These are phyloP conservation scores for Melolontha melolontha DNA, from an alignment of 2,888 invertebrate species.

Conservation along the genomic window DNA sequence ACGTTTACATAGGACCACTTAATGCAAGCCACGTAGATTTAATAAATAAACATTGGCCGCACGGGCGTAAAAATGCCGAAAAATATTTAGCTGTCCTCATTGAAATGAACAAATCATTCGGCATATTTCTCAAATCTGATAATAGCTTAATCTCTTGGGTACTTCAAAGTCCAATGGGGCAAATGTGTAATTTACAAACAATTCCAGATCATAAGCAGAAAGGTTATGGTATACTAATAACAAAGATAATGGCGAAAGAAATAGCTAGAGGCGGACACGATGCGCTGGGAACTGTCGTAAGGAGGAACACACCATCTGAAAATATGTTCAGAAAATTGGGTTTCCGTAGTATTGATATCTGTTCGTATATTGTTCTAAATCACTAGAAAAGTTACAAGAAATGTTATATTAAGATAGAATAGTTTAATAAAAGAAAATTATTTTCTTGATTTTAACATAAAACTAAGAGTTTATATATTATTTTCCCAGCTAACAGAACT, in stretches of 20 bases:
- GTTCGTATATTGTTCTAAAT: conserved; percentile 6
- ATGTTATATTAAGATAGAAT: no score
- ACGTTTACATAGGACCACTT: conserved; percentile 41
- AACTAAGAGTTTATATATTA: no score
- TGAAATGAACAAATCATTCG: conserved; percentile 12
- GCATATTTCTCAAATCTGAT: conserved; percentile 19
- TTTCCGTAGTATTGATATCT: conserved; percentile 10
- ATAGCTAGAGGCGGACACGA: conserved; percentile 21
- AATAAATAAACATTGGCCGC: conserved; percentile 49
- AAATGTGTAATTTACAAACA: conserved; percentile 21
- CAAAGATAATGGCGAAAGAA: conserved; percentile 12
- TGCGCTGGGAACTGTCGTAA: conserved; percentile 18
- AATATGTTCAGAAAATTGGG: conserved; percentile 24
- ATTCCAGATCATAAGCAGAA: conserved; percentile 13
- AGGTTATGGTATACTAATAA: conserved; percentile 20
- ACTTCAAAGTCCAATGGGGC: conserved; percentile 14
- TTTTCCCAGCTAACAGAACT: no score
- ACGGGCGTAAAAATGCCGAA: conserved; percentile 49
- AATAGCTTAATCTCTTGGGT: conserved; percentile 22
- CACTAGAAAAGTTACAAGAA: no score
- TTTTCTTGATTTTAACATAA: no score
- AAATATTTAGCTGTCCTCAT: conserved; percentile 14
- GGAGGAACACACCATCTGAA: conserved; percentile 8
- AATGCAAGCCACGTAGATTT: conserved; percentile 35
- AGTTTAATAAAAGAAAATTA: no score